phyloP scores from a whole-genome alignment of 2,888 invertebrate genomes.

The Dasypogon diadema region DNA sequence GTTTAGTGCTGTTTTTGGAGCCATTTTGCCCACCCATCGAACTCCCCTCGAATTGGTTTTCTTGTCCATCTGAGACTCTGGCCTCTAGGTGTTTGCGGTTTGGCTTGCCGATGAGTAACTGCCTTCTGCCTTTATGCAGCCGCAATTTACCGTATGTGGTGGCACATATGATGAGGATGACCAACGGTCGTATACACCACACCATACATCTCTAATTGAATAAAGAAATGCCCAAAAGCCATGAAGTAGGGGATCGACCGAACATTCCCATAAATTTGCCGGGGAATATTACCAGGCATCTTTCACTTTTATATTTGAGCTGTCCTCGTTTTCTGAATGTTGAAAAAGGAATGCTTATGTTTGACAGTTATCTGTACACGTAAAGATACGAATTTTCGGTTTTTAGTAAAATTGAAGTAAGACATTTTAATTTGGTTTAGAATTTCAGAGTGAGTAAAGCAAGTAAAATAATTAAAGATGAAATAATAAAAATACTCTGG shows the following conservation, averaged over 20 bases:
- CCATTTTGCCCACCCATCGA: constrained; percentile 41
- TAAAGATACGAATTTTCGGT: too few species aligned
- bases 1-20: constrained; percentile 17
- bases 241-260: background rate
- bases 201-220: constrained; percentile 35
- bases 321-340: background rate
- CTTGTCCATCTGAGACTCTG: constrained; percentile 36
- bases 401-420: too few species aligned
- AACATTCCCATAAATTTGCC: constrained; percentile 25
- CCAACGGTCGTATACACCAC: constrained; percentile 24
- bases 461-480: too few species aligned
- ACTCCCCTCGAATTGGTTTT: constrained; percentile 39
- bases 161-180: constrained; percentile 40
- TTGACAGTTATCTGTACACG: too few species aligned
- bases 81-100: constrained; percentile 36
- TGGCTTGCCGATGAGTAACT: constrained; percentile 38
- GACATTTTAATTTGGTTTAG: too few species aligned
- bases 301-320: constrained; percentile 26
- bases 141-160: constrained; percentile 17
- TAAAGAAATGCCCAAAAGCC: constrained; percentile 21
- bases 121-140: constrained; percentile 32
- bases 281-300: constrained; percentile 33
- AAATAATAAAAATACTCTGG: too few species aligned
- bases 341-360: too few species aligned
- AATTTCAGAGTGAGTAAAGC: too few species aligned